These are phyloP conservation scores for Leptinotarsa texana DNA, from an alignment of 1,140 invertebrate genomes.

Conservation along the genomic window DNA sequence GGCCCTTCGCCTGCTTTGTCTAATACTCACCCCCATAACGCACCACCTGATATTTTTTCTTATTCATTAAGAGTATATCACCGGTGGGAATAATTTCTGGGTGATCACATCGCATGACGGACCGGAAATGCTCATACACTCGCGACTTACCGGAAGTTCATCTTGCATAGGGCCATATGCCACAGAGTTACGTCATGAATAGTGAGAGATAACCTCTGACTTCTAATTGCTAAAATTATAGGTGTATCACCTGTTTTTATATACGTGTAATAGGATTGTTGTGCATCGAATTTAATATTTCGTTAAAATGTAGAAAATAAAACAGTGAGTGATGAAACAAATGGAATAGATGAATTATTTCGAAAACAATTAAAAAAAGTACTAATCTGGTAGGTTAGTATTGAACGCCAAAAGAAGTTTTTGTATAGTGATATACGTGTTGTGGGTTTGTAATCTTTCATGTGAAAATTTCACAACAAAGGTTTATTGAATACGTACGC, in stretches of 20 bases:
- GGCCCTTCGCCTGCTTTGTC: constrained; percentile 20
- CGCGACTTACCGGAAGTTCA: constrained; percentile 41
- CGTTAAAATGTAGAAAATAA: no score
- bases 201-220: constrained; percentile 15
- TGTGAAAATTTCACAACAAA: no score
- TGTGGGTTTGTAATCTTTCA: no score
- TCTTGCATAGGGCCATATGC: constrained; percentile 40
- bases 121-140: constrained; percentile 40
- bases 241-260: neutral
- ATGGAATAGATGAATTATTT: no score
- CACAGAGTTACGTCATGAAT: constrained; percentile 17
- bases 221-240: constrained; percentile 19
- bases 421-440: no score
- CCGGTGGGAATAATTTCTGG: constrained; percentile 40
- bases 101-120: constrained; percentile 40
- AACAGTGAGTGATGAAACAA: no score
- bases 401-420: no score
- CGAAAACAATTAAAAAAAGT: no score
- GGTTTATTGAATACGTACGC: no score
- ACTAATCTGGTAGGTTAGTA: no score
- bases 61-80: constrained; percentile 44
- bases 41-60: constrained; percentile 41
- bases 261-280: no score
- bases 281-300: no score
- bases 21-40: constrained; percentile 29